Conservation (phyloP, 2,888 invertebrate species). For the Macaria liturata region DNA sequence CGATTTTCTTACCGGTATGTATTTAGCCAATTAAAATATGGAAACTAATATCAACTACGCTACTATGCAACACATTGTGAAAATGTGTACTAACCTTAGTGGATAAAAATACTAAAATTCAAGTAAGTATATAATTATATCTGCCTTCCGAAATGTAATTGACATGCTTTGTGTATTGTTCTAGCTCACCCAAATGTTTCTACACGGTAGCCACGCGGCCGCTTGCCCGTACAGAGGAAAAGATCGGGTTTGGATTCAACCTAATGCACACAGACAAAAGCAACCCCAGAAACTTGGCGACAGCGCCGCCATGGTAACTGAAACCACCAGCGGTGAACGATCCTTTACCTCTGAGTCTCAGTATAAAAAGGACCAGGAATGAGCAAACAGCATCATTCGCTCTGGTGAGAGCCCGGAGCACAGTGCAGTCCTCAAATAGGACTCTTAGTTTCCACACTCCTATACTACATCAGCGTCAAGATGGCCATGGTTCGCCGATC, state of each 20-base stretch:
- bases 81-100: too few relatives aligned
- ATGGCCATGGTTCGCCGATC: constrained; percentile 73
- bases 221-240: constrained; percentile 27
- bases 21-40: too few relatives aligned
- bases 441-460: constrained; percentile 39
- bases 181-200: constrained; percentile 18
- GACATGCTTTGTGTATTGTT: constrained; percentile 13
- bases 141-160: background rate
- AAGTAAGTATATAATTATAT: too few relatives aligned
- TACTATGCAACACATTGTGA: too few relatives aligned
- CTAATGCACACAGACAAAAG: constrained; percentile 69
- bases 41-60: too few relatives aligned
- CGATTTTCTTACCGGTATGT: too few relatives aligned
- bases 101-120: too few relatives aligned
- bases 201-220: constrained; percentile 30
- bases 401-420: constrained; percentile 72
- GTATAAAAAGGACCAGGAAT: constrained; percentile 60
- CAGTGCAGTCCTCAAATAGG: constrained; percentile 58
- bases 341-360: constrained; percentile 42
- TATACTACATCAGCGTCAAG: constrained; percentile 44
- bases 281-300: constrained; percentile 52
- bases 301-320: constrained; percentile 65
- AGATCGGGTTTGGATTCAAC: constrained; percentile 55
- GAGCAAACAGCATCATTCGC: constrained; percentile 63
- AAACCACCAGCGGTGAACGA: constrained; percentile 69